These are phyloP conservation scores for Lanius ludovicianus DNA, from an alignment of 2,113 vertebrate genomes.

Conservation along the genomic window DNA sequence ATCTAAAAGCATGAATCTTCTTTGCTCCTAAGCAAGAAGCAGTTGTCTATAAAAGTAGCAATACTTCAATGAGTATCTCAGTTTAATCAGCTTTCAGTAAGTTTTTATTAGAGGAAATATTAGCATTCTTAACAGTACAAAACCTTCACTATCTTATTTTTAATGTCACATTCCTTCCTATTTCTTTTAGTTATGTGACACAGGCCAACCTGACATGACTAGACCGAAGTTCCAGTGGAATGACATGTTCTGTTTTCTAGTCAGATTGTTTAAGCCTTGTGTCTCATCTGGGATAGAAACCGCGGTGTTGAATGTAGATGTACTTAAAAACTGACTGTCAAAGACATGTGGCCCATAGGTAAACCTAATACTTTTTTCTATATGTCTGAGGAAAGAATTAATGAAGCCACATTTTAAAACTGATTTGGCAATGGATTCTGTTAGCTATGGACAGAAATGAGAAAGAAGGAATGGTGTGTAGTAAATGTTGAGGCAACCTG, in stretches of 20 bases:
- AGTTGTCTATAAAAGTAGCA: not conserved
- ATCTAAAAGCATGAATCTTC: not conserved
- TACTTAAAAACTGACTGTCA: not conserved
- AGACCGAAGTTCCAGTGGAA: not conserved
- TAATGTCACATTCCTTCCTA: not conserved
- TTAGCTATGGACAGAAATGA: not conserved
- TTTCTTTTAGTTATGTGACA: not conserved
- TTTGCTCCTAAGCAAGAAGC: not conserved
- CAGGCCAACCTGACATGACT: not conserved
- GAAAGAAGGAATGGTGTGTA: not conserved
- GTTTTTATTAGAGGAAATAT: not conserved
- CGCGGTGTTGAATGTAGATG: not conserved
- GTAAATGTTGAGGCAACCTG: not conserved
- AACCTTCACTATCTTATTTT: not conserved
- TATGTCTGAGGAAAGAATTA: not conserved
- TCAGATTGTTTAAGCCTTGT: not conserved
- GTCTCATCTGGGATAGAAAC: not conserved
- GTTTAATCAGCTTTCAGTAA: not conserved
- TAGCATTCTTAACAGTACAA: not conserved
- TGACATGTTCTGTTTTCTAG: not conserved
- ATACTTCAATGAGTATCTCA: not conserved
- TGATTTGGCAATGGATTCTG: not conserved
- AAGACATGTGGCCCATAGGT: not conserved
- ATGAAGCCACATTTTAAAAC: not conserved
- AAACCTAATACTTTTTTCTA: not conserved